phyloP scores from a whole-genome alignment of 64 coral and sea anemone species.

The Dendronephthya gigantea region DNA sequence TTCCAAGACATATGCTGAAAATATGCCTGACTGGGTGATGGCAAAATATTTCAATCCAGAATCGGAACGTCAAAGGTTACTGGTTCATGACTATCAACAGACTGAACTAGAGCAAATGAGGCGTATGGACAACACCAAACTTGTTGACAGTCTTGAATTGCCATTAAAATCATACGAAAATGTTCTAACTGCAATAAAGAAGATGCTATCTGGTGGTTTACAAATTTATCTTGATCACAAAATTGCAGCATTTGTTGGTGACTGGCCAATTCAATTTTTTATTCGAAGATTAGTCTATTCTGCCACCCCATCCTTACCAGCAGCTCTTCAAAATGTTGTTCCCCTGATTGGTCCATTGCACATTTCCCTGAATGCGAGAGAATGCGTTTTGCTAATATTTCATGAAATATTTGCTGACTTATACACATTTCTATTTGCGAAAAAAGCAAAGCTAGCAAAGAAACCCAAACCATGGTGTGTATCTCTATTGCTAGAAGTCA shows the following conservation, averaged over 20 bases:
- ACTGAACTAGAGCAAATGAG: background rate
- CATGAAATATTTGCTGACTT: slow-evolving; percentile 19
- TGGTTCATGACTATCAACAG: background rate
- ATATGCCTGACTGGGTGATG: no score
- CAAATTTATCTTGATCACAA: background rate
- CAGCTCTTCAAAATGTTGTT: background rate
- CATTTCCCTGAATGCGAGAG: slow-evolving; percentile 24
- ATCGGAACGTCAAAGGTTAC: background rate
- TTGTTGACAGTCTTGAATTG: background rate
- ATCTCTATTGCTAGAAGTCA: slow-evolving; percentile 12
- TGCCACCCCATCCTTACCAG: background rate
- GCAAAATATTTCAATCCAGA: no score
- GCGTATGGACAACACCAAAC: background rate
- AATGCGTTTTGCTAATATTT: slow-evolving; percentile 30
- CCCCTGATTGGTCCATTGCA: background rate
- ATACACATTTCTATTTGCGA: slow-evolving; percentile 29
- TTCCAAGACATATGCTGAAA: no score
- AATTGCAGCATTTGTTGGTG: no score
- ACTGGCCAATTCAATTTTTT: no score
- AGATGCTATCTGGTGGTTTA: background rate
- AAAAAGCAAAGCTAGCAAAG: slow-evolving; percentile 34
- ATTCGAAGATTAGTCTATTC: background rate
- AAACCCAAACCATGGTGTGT: slow-evolving; percentile 36
- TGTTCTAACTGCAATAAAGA: background rate
- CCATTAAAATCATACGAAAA: background rate